Evolutionary conservation across 2,113 vertebrate genomes (phyloP).

Genomic region (Oophaga pumilio): DNA sequence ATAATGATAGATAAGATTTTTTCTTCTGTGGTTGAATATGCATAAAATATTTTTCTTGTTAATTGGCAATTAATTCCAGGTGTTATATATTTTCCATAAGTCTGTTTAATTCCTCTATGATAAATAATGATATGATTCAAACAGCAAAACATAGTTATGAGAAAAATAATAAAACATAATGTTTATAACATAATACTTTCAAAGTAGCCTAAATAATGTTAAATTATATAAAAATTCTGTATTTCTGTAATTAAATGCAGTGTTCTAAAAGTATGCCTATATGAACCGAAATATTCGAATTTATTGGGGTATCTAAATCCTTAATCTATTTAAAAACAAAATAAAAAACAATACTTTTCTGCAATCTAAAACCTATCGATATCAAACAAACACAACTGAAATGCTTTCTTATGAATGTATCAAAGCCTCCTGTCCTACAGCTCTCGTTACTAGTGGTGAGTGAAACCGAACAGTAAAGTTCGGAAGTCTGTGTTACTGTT

Average conservation of each 20-base stretch:
- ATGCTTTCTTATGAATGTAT: no score
- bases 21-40: slow-evolving; percentile 80
- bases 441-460: no score
- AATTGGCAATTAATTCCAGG: slow-evolving; percentile 88
- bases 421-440: no score
- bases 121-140: slow-evolving; percentile 82
- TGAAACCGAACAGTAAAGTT: no score
- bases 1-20: slow-evolving; percentile 76
- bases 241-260: not conserved
- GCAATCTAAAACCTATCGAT: no score
- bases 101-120: slow-evolving; percentile 82
- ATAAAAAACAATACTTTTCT: no score
- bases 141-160: slow-evolving; percentile 80
- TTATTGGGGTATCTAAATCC: no score
- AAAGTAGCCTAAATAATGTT: not conserved
- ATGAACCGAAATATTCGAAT: no score
- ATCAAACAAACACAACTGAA: no score
- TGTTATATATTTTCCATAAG: slow-evolving; percentile 73
- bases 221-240: not conserved
- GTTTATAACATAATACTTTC: slow-evolving; percentile 65
- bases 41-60: slow-evolving; percentile 86
- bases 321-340: no score
- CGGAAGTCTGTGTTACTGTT: no score
- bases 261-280: not conserved
- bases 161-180: slow-evolving; percentile 76